A percentile compares a stretch with the other conserved stretches of the same genome.
Conservation (phyloP, 2,797 vertebrate genomes). For the Bufotes viridis region DNA sequence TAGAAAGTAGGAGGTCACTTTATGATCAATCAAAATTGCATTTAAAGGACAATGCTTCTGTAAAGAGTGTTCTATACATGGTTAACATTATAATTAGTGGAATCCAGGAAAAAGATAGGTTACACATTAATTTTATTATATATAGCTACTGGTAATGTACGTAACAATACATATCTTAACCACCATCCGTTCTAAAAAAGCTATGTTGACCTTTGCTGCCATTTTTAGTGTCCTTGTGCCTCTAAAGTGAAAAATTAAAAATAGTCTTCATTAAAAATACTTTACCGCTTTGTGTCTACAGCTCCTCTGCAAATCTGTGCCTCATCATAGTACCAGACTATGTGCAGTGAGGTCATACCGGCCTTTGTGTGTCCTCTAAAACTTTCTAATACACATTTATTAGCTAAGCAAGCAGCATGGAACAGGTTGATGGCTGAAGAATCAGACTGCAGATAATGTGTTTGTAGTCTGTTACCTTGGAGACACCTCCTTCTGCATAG, state of each 20-base stretch:
- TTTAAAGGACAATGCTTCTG: constrained; percentile 51
- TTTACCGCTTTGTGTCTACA: too few relatives aligned
- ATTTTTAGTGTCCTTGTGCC: background rate
- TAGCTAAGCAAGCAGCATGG: too few relatives aligned
- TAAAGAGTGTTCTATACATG: constrained; percentile 15
- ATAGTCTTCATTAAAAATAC: background rate
- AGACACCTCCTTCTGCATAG: too few relatives aligned
- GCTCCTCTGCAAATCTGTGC: too few relatives aligned
- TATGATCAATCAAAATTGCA: constrained; percentile 56
- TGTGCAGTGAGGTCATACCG: background rate
- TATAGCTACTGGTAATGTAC: background rate
- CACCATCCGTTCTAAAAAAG: too few relatives aligned
- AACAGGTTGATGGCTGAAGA: background rate
- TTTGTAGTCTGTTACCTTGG: too few relatives aligned
- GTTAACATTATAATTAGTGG: constrained; percentile 21
- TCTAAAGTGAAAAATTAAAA: background rate
- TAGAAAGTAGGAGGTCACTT: constrained; percentile 54
- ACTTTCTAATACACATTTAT: too few relatives aligned
- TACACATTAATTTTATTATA: background rate
- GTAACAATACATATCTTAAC: too few relatives aligned
- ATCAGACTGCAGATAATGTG: too few relatives aligned
- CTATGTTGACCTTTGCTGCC: too few relatives aligned
- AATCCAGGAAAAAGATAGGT: background rate
- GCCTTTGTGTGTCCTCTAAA: background rate
- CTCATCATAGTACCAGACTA: background rate